Percentiles rank a stretch among this genome's conserved stretches.
These are phyloP conservation scores for Acromyrmex echinatior DNA, from an alignment of 1,140 invertebrate species.

Conservation along the genomic window DNA sequence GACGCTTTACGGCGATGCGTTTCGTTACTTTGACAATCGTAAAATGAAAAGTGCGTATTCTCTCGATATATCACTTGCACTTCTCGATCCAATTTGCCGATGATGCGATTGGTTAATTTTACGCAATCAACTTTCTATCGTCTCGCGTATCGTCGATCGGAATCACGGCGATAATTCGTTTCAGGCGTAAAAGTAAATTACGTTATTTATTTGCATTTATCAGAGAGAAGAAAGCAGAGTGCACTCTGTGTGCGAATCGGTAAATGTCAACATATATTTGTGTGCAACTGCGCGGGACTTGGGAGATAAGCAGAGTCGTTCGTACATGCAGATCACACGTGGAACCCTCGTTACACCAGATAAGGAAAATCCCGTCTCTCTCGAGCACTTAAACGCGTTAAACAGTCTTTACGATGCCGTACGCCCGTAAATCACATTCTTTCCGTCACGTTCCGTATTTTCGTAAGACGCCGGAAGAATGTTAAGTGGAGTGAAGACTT, in stretches of 20 bases:
- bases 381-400: conserved; percentile 63
- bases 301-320: conserved; percentile 62
- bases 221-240: neutral
- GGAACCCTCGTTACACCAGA: conserved; percentile 63
- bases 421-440: conserved; percentile 77
- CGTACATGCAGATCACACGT: conserved; percentile 45
- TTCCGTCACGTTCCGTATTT: conserved; percentile 81
- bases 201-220: conserved; percentile 54
- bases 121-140: conserved; percentile 18
- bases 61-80: neutral
- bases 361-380: conserved; percentile 65
- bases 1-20: conserved; percentile 14
- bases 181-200: conserved; percentile 11
- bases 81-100: conserved; percentile 35
- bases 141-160: neutral
- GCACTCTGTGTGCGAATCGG: conserved; percentile 5
- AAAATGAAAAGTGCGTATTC: conserved; percentile 38
- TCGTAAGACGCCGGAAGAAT: conserved; percentile 62
- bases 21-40: conserved; percentile 22
- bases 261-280: conserved; percentile 13
- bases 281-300: neutral
- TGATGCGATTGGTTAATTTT: conserved; percentile 43
- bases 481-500: conserved; percentile 36
- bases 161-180: conserved; percentile 25
- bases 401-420: conserved; percentile 57